Evolutionary conservation across 2,113 vertebrate genomes (phyloP).

Genomic region (Chroicocephalus ridibundus): DNA sequence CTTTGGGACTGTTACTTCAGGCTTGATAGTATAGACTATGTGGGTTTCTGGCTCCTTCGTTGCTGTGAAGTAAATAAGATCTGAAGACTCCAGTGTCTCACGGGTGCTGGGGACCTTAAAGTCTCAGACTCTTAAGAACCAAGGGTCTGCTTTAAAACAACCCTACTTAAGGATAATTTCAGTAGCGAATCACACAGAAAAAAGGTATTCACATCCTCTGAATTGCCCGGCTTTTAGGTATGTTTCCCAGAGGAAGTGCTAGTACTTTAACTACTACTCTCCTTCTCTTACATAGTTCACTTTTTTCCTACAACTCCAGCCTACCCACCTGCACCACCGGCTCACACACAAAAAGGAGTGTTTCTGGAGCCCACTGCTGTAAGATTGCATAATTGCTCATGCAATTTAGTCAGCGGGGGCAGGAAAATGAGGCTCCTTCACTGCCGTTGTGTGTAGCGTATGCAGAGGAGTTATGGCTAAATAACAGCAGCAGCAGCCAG

Average conservation of each 20-base stretch:
- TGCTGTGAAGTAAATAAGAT: background rate
- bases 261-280: background rate
- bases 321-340: background rate
- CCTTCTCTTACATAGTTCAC: background rate
- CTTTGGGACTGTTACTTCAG: background rate
- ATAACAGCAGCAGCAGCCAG: background rate
- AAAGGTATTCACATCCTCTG: background rate
- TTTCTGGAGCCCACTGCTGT: constrained; percentile 4
- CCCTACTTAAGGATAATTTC: background rate
- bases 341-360: background rate
- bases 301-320: background rate
- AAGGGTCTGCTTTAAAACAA: background rate
- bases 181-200: background rate
- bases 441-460: background rate
- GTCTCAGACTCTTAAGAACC: background rate
- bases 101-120: background rate
- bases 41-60: background rate
- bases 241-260: background rate
- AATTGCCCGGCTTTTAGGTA: background rate
- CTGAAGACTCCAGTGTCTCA: background rate
- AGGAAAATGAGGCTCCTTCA: background rate
- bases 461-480: background rate
- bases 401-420: background rate
- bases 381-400: background rate
- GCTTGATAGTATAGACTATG: background rate